Evolutionary conservation across 1,140 invertebrate species (phyloP).

Genomic region (Caenorhabditis inopinata): DNA sequence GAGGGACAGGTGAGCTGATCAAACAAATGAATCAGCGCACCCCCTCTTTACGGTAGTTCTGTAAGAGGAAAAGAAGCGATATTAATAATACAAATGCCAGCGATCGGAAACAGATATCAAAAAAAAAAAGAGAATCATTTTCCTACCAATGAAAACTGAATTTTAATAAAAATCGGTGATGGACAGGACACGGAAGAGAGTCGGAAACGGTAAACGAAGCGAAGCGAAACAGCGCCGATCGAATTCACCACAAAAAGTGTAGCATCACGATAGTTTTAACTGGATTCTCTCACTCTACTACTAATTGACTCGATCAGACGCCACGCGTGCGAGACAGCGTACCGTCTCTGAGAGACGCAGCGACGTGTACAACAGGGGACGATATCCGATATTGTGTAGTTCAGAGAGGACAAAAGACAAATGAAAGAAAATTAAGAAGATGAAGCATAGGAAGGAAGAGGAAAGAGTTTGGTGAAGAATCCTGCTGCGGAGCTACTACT

Average conservation of each 20-base stretch:
- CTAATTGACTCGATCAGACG: no score
- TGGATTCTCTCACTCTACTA: background rate
- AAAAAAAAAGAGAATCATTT: no score
- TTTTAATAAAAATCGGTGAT: no score
- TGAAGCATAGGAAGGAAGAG: background rate
- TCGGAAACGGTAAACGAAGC: background rate
- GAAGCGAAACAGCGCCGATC: background rate
- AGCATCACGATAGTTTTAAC: conserved; percentile 3
- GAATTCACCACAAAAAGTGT: background rate
- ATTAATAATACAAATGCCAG: no score
- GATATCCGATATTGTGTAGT: background rate
- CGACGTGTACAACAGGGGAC: background rate
- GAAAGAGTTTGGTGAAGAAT: background rate
- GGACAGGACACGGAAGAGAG: no score
- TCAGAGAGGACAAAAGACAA: background rate
- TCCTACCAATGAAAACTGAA: no score
- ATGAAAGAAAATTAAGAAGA: background rate
- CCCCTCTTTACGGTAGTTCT: background rate
- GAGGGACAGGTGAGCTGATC: background rate
- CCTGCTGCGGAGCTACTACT: background rate
- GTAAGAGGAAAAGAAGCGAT: no score
- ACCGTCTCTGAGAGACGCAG: background rate
- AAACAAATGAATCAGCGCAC: background rate
- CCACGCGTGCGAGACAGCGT: background rate
- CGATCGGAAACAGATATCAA: no score